Conservation (phyloP, 1,140 invertebrate genomes). For the Caerostris darwini region DNA sequence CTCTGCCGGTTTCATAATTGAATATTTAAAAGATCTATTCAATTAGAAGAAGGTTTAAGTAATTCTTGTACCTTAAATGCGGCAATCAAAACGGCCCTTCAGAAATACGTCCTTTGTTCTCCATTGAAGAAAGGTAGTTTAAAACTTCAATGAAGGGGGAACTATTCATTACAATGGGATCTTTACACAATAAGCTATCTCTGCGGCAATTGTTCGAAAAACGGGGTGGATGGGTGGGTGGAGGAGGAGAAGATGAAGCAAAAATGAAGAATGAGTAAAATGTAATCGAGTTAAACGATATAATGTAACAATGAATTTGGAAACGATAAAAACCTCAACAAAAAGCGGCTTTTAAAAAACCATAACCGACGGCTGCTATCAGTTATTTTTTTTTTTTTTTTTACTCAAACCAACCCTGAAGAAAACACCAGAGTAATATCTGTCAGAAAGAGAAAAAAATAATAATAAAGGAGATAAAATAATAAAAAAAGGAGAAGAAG, state of each 20-base stretch:
- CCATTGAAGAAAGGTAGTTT: not conserved
- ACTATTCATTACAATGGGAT: slow-evolving; percentile 2
- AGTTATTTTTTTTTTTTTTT: not conserved
- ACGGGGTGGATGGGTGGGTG: not conserved
- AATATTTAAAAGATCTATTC: not conserved
- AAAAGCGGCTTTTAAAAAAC: slow-evolving; percentile 13
- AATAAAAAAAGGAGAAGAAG: not conserved
- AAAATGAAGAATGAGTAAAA: slow-evolving; percentile 6
- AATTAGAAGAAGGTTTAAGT: too few relatives aligned
- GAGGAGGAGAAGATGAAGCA: not conserved
- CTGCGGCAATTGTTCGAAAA: not conserved
- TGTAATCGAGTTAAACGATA: slow-evolving; percentile 32
- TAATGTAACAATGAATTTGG: slow-evolving; percentile 46
- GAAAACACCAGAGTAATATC: not conserved
- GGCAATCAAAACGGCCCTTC: not conserved
- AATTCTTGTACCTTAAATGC: too few relatives aligned
- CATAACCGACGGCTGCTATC: slow-evolving; percentile 35
- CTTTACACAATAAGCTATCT: slow-evolving; percentile 8
- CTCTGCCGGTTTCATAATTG: not conserved
- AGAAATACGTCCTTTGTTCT: not conserved
- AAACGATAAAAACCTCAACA: slow-evolving; percentile 8
- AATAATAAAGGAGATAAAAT: not conserved
- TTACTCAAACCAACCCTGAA: not conserved
- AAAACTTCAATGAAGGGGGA: not conserved
- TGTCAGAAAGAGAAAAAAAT: not conserved